A percentile compares a stretch with the other conserved stretches of the same genome.
These are phyloP conservation scores for Whitmania pigra DNA, from an alignment of 1,140 invertebrate genomes.

Conservation along the genomic window DNA sequence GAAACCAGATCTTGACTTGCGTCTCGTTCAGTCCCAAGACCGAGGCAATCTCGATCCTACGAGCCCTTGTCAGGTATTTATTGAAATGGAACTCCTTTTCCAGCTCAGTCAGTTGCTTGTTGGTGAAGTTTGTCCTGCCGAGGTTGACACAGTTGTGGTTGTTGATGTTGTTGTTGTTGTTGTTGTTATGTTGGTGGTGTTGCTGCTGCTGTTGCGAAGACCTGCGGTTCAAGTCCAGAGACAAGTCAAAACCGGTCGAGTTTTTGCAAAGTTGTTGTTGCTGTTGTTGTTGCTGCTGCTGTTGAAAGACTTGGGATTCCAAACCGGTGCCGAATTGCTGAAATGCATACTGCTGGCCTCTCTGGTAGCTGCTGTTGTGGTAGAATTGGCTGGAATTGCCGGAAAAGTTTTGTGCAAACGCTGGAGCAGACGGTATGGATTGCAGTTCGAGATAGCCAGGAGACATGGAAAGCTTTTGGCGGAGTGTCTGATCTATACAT, in stretches of 20 bases:
- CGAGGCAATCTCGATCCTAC: constrained; percentile 78
- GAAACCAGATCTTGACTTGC: constrained; percentile 56
- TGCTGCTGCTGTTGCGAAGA: background rate
- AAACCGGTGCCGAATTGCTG: background rate
- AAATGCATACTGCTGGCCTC: background rate
- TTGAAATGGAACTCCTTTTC: constrained; percentile 57
- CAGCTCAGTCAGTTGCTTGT: constrained; percentile 60
- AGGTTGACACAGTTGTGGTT: constrained; percentile 49
- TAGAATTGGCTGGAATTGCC: background rate
- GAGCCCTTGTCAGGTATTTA: constrained; percentile 52
- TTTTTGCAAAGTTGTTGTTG: background rate
- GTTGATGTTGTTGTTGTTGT: background rate
- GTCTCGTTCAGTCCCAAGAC: constrained; percentile 74
- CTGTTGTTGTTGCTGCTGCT: background rate
- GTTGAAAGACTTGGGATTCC: background rate
- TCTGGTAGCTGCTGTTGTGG: background rate
- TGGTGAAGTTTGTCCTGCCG: constrained; percentile 85
- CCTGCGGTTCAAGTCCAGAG: too few species aligned
- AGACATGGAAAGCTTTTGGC: too few species aligned
- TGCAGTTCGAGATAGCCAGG: too few species aligned
- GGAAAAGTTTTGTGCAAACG: background rate
- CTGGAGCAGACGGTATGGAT: too few species aligned
- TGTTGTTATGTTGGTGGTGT: background rate
- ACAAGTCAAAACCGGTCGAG: too few species aligned
- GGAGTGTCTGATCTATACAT: too few species aligned